These are phyloP conservation scores for Cepaea hortensis DNA, from an alignment of 2,888 invertebrate species.

Conservation along the genomic window DNA sequence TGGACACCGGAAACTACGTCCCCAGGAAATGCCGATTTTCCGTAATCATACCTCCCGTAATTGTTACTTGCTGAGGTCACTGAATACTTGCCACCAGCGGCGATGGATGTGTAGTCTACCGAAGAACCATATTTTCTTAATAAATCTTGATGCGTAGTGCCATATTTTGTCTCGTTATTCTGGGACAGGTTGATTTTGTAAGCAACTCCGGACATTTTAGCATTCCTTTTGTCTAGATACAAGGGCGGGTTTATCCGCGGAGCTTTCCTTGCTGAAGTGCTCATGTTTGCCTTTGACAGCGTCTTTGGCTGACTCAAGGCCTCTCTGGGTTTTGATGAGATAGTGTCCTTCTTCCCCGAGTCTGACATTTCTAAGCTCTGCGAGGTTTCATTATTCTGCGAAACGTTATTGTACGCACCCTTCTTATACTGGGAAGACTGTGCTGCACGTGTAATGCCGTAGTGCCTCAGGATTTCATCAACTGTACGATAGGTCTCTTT, in stretches of 20 bases:
- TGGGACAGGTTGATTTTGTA: slow-evolving; percentile 13
- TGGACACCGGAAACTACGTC: neutral
- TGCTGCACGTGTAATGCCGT: neutral
- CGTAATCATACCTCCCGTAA: slow-evolving; percentile 21
- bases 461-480: slow-evolving; percentile 20
- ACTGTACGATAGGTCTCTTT: neutral
- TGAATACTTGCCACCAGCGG: neutral
- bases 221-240: neutral
- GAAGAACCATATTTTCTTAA: slow-evolving; percentile 23
- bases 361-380: neutral
- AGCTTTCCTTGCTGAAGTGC: neutral
- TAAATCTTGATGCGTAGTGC: neutral
- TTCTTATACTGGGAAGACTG: too few species aligned
- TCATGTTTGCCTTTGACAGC: neutral
- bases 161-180: slow-evolving; percentile 23
- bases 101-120: neutral
- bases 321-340: neutral
- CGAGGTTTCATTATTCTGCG: slow-evolving; percentile 31
- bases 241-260: too few species aligned
- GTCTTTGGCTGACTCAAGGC: neutral
- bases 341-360: neutral
- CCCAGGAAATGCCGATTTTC: neutral
- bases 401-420: neutral
- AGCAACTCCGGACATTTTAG: neutral
- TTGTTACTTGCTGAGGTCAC: neutral